Percentiles rank a stretch among this genome's conserved stretches.
These are phyloP conservation scores for Drosophila percnosoma DNA, from an alignment of 2,888 invertebrate species.

Conservation along the genomic window DNA sequence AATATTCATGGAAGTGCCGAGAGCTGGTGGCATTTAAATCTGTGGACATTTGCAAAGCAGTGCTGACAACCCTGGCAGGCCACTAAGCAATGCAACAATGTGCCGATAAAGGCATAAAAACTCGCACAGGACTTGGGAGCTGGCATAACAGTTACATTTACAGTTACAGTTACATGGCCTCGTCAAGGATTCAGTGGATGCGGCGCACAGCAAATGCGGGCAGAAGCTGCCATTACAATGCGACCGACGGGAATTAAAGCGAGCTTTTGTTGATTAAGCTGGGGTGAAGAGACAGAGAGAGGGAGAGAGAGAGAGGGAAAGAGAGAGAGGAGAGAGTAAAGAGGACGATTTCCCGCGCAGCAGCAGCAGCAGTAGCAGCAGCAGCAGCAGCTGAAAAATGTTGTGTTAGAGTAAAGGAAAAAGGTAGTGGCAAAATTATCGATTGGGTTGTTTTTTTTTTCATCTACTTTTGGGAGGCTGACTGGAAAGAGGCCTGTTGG, in stretches of 20 bases:
- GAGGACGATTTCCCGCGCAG: neutral
- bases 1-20: neutral
- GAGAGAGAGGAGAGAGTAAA: neutral
- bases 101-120: constrained; percentile 3
- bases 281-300: too few species aligned
- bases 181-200: constrained; percentile 53
- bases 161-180: constrained; percentile 54
- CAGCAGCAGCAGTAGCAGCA: constrained; percentile 11
- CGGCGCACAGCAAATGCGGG: constrained; percentile 62
- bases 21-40: neutral
- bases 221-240: constrained; percentile 21
- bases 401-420: constrained; percentile 56
- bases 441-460: constrained; percentile 57
- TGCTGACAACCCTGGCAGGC: constrained; percentile 27
- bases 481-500: constrained; percentile 61
- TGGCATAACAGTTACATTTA: constrained; percentile 31
- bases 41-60: neutral
- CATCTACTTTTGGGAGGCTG: constrained; percentile 9
- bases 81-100: constrained; percentile 25
- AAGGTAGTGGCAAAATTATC: constrained; percentile 61
- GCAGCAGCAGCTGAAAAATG: constrained; percentile 53
- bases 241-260: constrained; percentile 2
- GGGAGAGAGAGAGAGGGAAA: neutral
- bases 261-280: constrained; percentile 7
- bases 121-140: constrained; percentile 5